These are phyloP conservation scores for Exephanes ischioxanthus DNA, from an alignment of 2,888 invertebrate species.

Conservation along the genomic window DNA sequence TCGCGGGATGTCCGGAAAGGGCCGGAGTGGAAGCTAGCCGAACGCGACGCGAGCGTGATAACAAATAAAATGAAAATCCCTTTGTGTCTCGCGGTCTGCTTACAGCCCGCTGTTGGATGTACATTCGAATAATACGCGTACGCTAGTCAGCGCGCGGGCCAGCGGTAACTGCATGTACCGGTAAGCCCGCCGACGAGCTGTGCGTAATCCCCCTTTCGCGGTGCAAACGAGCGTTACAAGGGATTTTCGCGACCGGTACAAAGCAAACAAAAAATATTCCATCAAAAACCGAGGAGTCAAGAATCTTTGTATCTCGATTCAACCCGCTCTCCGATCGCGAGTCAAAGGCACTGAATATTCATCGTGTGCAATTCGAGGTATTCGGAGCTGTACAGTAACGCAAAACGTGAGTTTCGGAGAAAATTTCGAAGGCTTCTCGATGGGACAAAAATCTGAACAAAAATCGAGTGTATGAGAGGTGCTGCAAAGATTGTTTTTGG, in stretches of 20 bases:
- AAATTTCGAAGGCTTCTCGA: too few species aligned
- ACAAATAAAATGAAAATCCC: slow-evolving; percentile 70
- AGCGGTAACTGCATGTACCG: slow-evolving; percentile 23
- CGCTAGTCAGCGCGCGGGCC: background rate
- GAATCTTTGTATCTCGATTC: slow-evolving; percentile 28
- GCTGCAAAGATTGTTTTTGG: too few species aligned
- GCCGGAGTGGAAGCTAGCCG: slow-evolving; percentile 48
- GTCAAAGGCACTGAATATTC: background rate
- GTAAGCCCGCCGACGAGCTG: slow-evolving; percentile 41
- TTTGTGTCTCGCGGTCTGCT: slow-evolving; percentile 55
- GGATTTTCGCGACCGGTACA: slow-evolving; percentile 65
- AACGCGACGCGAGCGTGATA: slow-evolving; percentile 49
- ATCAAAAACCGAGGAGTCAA: slow-evolving; percentile 15
- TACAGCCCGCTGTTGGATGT: slow-evolving; percentile 5
- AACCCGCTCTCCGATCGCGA: slow-evolving; percentile 2
- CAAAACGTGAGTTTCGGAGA: too few species aligned
- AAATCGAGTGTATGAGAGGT: too few species aligned
- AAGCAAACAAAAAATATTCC: slow-evolving; percentile 18
- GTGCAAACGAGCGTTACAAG: slow-evolving; percentile 68
- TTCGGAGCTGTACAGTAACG: too few species aligned
- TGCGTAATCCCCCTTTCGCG: slow-evolving; percentile 66
- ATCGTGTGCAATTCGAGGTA: background rate
- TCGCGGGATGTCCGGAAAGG: slow-evolving; percentile 11
- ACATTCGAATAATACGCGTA: slow-evolving; percentile 44
- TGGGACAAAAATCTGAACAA: too few species aligned